A percentile compares a stretch with the other conserved stretches of the same genome.
Evolutionary conservation across 1,140 invertebrate genomes (phyloP).

Genomic region (Chrysopa pallens): DNA sequence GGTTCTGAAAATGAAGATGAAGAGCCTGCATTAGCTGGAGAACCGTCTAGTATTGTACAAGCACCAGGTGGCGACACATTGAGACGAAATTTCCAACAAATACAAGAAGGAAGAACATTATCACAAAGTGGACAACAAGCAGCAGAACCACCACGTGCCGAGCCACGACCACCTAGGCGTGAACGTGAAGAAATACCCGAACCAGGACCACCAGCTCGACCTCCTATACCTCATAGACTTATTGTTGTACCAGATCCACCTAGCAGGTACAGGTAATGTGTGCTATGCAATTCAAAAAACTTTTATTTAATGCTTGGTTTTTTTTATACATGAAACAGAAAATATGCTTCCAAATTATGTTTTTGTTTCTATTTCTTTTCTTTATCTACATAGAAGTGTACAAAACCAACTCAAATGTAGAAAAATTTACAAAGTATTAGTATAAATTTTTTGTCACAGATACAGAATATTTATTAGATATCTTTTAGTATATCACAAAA

Average conservation of each 20-base stretch:
- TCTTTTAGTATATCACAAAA: no score
- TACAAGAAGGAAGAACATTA: constrained; percentile 69
- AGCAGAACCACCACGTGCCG: constrained; percentile 13
- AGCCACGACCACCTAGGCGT: constrained; percentile 10
- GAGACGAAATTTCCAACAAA: constrained; percentile 91
- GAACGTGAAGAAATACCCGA: constrained; percentile 38
- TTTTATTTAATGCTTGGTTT: constrained; percentile 1
- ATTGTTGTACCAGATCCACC: constrained; percentile 56
- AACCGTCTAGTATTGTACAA: constrained; percentile 79
- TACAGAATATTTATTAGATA: no score
- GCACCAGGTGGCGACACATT: constrained; percentile 78
- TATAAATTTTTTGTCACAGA: no score
- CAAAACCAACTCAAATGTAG: no score
- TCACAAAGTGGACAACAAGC: constrained; percentile 19
- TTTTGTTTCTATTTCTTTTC: no score
- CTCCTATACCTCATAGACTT: constrained; percentile 71
- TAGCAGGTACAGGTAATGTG: constrained; percentile 3
- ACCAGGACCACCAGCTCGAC: constrained; percentile 64
- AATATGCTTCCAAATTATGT: not conserved
- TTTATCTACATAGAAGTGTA: no score
- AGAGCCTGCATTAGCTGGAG: constrained; percentile 63
- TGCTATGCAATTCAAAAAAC: constrained; percentile 6
- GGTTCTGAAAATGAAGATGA: constrained; percentile 82
- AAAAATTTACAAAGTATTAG: no score
- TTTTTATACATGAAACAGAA: not conserved